Evolutionary conservation across 2,888 invertebrate genomes (phyloP).

Genomic region (Epinotia bilunana): DNA sequence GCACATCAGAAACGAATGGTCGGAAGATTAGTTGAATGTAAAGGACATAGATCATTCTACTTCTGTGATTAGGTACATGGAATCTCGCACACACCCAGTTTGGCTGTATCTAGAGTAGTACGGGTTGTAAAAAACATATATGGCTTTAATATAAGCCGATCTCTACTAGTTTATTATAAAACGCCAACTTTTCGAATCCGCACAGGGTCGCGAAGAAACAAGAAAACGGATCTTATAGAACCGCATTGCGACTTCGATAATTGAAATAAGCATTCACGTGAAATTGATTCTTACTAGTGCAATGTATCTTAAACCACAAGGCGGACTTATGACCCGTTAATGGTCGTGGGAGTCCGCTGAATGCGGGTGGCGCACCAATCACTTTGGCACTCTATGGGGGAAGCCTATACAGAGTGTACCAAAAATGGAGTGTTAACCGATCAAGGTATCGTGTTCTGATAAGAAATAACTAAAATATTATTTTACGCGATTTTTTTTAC

Average conservation of each 20-base stretch:
- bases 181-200: background rate
- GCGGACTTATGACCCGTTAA: too few species aligned
- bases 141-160: constrained; percentile 4
- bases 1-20: background rate
- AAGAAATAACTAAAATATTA: too few species aligned
- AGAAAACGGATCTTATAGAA: background rate
- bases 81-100: constrained; percentile 40
- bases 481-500: too few species aligned
- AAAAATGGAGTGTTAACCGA: too few species aligned
- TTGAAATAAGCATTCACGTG: background rate
- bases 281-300: background rate
- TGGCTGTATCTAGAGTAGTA: constrained; percentile 25
- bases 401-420: too few species aligned
- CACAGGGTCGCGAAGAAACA: background rate
- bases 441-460: too few species aligned
- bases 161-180: constrained; percentile 6
- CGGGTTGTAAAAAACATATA: constrained; percentile 13
- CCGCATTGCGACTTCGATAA: background rate
- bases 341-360: too few species aligned
- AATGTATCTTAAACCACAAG: background rate
- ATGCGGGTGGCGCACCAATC: too few species aligned
- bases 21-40: background rate
- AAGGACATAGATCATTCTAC: background rate
- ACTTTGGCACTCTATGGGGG: too few species aligned
- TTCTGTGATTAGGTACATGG: background rate